These are phyloP conservation scores for Scopus umbretta DNA, from an alignment of 2,113 vertebrate species.

Conservation along the genomic window DNA sequence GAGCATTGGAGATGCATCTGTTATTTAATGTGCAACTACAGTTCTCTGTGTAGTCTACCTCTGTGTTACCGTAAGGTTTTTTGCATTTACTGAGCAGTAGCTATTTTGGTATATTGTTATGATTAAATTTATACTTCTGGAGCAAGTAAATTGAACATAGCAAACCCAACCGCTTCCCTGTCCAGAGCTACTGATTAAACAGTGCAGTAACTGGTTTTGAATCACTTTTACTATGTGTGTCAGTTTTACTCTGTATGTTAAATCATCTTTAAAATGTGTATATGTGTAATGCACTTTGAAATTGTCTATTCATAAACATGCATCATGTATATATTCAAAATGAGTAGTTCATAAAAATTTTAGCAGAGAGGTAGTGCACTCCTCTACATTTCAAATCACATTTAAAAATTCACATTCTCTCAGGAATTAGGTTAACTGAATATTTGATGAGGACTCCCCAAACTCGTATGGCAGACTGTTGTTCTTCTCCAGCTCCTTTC, in stretches of 20 bases:
- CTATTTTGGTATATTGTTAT: background rate
- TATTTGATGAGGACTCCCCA: background rate
- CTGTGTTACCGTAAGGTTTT: background rate
- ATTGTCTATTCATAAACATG: background rate
- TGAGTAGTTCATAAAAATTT: background rate
- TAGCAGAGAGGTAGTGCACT: background rate
- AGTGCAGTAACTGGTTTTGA: background rate
- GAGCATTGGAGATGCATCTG: background rate
- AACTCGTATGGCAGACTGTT: background rate
- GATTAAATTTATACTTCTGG: background rate
- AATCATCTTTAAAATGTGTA: background rate
- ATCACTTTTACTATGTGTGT: background rate
- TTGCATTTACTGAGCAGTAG: background rate
- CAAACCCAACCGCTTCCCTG: background rate
- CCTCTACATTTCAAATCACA: background rate
- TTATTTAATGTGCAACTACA: background rate
- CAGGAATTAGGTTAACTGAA: background rate
- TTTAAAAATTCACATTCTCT: background rate
- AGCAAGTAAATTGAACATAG: background rate
- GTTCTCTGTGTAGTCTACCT: background rate
- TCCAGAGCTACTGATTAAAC: background rate
- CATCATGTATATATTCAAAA: background rate
- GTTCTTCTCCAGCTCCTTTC: background rate
- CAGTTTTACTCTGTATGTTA: background rate
- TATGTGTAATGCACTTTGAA: background rate